A percentile compares a stretch with the other conserved stretches of the same genome.
phyloP scores from a whole-genome alignment of 2,113 vertebrate species.

The Percopsis transmontana region DNA sequence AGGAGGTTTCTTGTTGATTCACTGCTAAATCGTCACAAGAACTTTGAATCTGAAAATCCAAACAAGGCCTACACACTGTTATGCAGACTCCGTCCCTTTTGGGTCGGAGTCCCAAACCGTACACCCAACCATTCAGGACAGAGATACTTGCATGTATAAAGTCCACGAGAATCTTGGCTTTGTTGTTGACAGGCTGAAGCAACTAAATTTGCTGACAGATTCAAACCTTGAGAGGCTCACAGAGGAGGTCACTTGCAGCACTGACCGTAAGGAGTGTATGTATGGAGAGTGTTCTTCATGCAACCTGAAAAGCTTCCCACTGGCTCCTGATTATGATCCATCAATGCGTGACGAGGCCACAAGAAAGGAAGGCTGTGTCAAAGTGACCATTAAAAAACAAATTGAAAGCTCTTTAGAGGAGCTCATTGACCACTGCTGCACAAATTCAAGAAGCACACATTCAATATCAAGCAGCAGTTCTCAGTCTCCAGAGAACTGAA shows the following conservation, averaged over 20 bases:
- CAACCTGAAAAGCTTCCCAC: slow-evolving; percentile 13
- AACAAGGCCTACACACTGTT: not conserved
- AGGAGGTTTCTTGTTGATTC: too few species aligned
- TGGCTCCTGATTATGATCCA: slow-evolving; percentile 5
- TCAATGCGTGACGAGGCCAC: slow-evolving; percentile 11
- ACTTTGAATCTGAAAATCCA: too few species aligned
- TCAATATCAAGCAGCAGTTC: slow-evolving; percentile 19
- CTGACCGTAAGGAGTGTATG: slow-evolving; percentile 5
- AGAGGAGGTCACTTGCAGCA: slow-evolving; percentile 9
- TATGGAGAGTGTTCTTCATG: slow-evolving; percentile 19
- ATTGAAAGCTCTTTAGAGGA: slow-evolving; percentile 21
- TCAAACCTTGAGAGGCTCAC: slow-evolving; percentile 9
- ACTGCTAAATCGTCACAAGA: too few species aligned
- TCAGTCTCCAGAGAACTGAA: slow-evolving; percentile 5
- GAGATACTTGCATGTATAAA: slow-evolving; percentile 33
- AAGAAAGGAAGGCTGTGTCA: slow-evolving; percentile 27
- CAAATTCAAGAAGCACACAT: slow-evolving; percentile 22
- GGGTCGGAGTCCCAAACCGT: slow-evolving; percentile 16
- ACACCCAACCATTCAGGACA: slow-evolving; percentile 21
- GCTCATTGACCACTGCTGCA: slow-evolving; percentile 22
- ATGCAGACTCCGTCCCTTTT: slow-evolving; percentile 16
- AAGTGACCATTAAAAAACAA: slow-evolving; percentile 22
- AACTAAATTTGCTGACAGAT: slow-evolving; percentile 6
- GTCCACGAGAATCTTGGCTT: slow-evolving; percentile 22
- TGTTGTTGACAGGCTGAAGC: slow-evolving; percentile 18